Percentiles rank a stretch among this genome's conserved stretches.
phyloP scores from a whole-genome alignment of 2,888 invertebrate genomes.

The Aleiodes leptofemur region DNA sequence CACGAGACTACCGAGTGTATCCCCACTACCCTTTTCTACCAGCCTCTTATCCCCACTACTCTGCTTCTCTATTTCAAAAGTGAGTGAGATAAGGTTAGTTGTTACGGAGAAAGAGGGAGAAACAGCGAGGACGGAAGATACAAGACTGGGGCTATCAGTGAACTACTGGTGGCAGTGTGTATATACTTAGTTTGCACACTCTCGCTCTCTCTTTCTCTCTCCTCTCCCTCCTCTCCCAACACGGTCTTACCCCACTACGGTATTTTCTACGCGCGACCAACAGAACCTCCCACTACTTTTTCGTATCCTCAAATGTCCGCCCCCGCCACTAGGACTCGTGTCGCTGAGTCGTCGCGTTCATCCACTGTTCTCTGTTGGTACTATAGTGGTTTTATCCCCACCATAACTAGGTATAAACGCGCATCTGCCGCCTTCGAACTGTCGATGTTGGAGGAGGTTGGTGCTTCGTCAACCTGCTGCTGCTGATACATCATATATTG shows the following conservation, averaged over 20 bases:
- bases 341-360: slow-evolving; percentile 57
- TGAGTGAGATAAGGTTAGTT: slow-evolving; percentile 25
- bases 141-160: not conserved
- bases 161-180: slow-evolving; percentile 10
- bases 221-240: slow-evolving; percentile 31
- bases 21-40: not conserved
- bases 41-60: slow-evolving; percentile 19
- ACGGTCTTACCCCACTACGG: slow-evolving; percentile 49
- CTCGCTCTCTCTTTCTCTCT: slow-evolving; percentile 42
- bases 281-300: slow-evolving; percentile 50
- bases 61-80: not conserved
- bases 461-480: slow-evolving; percentile 33
- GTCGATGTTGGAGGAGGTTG: not conserved
- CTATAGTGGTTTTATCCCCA: slow-evolving; percentile 38
- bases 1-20: slow-evolving; percentile 28
- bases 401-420: slow-evolving; percentile 42
- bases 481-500: slow-evolving; percentile 20
- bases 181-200: slow-evolving; percentile 51
- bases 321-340: slow-evolving; percentile 44
- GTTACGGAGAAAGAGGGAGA: slow-evolving; percentile 35
- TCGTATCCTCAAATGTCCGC: slow-evolving; percentile 41
- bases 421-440: slow-evolving; percentile 65
- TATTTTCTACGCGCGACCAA: slow-evolving; percentile 39
- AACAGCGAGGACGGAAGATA: not conserved
- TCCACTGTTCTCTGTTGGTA: slow-evolving; percentile 39